These are phyloP conservation scores for Cantharis rufa DNA, from an alignment of 2,888 invertebrate species.

Conservation along the genomic window DNA sequence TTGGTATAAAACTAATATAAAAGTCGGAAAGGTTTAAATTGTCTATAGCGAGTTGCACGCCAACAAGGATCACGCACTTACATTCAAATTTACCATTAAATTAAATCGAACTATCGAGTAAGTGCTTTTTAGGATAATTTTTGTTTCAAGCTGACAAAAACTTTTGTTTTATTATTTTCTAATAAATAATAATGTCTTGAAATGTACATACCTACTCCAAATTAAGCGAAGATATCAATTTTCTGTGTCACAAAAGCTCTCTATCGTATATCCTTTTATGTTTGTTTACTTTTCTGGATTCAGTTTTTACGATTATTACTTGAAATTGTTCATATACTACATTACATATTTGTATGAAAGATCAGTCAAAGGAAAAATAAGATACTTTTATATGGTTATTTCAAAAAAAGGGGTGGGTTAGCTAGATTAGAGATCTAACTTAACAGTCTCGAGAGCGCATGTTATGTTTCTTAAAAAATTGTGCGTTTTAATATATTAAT, in stretches of 20 bases:
- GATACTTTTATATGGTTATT: neutral
- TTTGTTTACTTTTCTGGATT: neutral
- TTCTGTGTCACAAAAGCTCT: neutral
- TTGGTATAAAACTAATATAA: conserved; percentile 31
- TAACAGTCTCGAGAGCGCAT: no score
- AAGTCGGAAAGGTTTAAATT: conserved; percentile 1
- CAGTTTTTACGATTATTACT: neutral
- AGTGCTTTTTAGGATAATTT: neutral
- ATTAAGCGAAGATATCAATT: neutral
- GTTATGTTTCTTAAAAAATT: no score
- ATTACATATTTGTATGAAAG: neutral
- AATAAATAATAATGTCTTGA: neutral
- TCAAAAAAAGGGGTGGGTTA: neutral
- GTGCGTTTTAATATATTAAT: no score
- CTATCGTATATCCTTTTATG: neutral
- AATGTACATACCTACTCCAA: neutral
- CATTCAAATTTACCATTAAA: neutral
- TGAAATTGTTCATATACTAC: neutral
- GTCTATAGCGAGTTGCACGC: neutral
- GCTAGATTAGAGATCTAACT: no score
- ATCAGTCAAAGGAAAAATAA: neutral
- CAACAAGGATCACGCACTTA: neutral
- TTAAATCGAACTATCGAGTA: neutral
- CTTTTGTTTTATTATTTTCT: neutral
- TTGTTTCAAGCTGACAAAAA: neutral